A percentile compares a stretch with the other conserved stretches of the same genome.
phyloP scores from a whole-genome alignment of 2,888 invertebrate genomes.

The Melipona beecheii region DNA sequence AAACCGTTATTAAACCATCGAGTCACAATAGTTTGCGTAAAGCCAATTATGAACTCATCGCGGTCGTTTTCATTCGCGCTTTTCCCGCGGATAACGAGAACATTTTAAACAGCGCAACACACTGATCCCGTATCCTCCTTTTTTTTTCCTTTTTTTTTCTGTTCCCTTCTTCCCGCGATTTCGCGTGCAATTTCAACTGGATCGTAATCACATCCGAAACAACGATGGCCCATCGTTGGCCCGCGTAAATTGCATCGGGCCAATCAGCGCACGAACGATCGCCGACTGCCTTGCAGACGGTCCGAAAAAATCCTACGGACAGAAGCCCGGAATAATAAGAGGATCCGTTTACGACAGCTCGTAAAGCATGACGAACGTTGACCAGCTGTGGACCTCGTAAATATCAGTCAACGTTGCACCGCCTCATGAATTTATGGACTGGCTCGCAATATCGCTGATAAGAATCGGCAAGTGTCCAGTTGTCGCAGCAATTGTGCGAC shows the following conservation, averaged over 20 bases:
- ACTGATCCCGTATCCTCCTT: background rate
- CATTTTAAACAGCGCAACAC: slow-evolving; percentile 12
- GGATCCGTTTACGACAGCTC: slow-evolving; percentile 68
- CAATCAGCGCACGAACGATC: background rate
- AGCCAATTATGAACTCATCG: slow-evolving; percentile 47
- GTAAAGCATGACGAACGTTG: slow-evolving; percentile 60
- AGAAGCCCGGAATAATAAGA: slow-evolving; percentile 58
- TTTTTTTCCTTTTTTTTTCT: too few species aligned
- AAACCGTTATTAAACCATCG: slow-evolving; percentile 52
- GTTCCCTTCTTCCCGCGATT: background rate
- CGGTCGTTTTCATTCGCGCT: slow-evolving; percentile 22
- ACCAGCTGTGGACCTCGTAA: slow-evolving; percentile 62
- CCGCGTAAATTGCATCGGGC: slow-evolving; percentile 28
- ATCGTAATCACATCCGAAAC: slow-evolving; percentile 27
- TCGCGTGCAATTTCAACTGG: slow-evolving; percentile 29
- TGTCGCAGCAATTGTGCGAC: background rate
- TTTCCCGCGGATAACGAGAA: slow-evolving; percentile 4
- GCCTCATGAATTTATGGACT: slow-evolving; percentile 62
- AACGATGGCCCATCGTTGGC: slow-evolving; percentile 18
- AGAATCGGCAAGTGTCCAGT: slow-evolving; percentile 51
- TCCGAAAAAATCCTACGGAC: slow-evolving; percentile 24
- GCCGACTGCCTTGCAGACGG: slow-evolving; percentile 7
- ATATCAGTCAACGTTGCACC: slow-evolving; percentile 51
- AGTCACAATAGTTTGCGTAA: slow-evolving; percentile 43
- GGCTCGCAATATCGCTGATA: slow-evolving; percentile 50